Evolutionary conservation across 2,113 vertebrate species (phyloP), one percentile per base, ranked within the genome.

Genomic region (Erpornis zantholeuca): DNA sequence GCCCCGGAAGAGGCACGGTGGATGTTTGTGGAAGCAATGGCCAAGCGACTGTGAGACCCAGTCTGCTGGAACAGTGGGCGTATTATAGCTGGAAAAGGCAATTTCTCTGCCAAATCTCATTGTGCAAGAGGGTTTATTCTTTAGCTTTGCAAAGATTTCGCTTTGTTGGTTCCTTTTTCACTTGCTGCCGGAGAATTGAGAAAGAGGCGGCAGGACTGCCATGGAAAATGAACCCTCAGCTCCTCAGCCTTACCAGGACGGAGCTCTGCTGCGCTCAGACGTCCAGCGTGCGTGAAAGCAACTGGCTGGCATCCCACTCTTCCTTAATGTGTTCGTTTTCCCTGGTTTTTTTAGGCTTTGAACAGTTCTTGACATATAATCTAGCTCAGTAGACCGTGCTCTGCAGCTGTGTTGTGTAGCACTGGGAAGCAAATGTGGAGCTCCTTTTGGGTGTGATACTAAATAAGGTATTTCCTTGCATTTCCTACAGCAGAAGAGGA

Each of bases 11-110:
- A 75, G 92, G 54, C 61, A 33, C 14, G 15, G 54, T 73, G 92
- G 53, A 36, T 86, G 78, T 80, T 86, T 88, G 86, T 89, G 94
- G 91, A 65, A 88, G 77, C 3, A 2, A 40, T 40, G 45, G 79
- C 92, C 86, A 79, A 88, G 80, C 8, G 22, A 57, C 93, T 95
- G 70, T 82, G 95, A 77, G 93, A 94, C 63, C 80, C 57, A 2
- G 81, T 59, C 96, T 90, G 68, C 27, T 79, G 29, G 87, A 97
- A 96, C 94, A 96, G 92, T 77, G 94, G 71, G 59, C 1, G 60
- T 81, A 94, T 97, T 95, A 90, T 93, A 97, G 79, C 88, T 60
- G 88, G 35, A 54, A 93, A 92, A 95, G 82, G 92, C 94, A 66
- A 56, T 52, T 88, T 44, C 88, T 70, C 79, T 96, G 93, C 96